A percentile compares a stretch with the other conserved stretches of the same genome.
phyloP scores from a whole-genome alignment of 2,797 vertebrate genomes.

The Emydoidea blandingii region DNA sequence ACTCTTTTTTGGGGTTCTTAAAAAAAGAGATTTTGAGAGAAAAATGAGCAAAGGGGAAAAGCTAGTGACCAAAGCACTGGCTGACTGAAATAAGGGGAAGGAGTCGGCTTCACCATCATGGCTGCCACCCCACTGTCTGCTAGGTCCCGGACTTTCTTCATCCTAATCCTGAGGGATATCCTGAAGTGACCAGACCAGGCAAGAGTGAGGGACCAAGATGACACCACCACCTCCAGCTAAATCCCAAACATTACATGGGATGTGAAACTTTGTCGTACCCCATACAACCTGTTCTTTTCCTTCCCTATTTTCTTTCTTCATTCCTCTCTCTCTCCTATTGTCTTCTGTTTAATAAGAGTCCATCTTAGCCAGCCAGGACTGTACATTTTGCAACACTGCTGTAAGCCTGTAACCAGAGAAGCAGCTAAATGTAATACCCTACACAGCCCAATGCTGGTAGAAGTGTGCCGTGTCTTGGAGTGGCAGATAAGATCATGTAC shows the following conservation, averaged over 20 bases:
- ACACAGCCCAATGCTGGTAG: background rate
- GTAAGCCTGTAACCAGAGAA: background rate
- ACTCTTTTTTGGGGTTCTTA: too few relatives aligned
- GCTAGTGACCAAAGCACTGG: too few relatives aligned
- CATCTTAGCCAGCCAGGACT: background rate
- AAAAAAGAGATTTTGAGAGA: too few relatives aligned
- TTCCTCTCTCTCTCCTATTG: background rate
- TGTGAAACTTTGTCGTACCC: background rate
- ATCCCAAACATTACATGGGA: background rate
- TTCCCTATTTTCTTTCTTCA: background rate
- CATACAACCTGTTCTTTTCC: background rate
- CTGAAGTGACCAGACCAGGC: background rate
- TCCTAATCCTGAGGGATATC: background rate
- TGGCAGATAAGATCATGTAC: background rate
- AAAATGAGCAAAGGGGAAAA: too few relatives aligned
- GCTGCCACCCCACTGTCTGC: background rate
- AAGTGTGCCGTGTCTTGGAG: background rate
- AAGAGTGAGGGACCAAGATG: background rate
- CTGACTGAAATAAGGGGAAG: background rate
- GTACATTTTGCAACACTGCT: background rate
- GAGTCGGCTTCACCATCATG: background rate
- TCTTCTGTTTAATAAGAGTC: background rate
- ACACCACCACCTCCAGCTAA: background rate
- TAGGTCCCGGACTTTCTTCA: background rate
- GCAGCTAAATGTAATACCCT: background rate